Base-by-base conservation (phyloP, 2,888 invertebrate genomes). In the Rhagium mordax region DNA sequence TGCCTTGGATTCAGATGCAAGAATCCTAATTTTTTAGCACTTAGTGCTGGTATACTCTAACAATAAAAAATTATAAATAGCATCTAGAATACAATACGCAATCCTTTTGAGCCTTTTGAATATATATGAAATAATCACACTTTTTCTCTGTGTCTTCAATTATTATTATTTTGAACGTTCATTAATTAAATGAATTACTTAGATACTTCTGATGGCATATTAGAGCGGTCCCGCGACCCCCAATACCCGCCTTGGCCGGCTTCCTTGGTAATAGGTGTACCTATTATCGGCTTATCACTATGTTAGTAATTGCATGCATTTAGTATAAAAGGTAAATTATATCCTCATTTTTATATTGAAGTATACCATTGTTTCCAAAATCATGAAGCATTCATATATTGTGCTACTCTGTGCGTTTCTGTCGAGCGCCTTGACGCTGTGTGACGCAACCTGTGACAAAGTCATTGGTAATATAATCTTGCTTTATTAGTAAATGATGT, bases 311-410 rank as follows among this genome's bases (percentile, higher is more conserved):
- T 15, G 13, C 41, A n/a, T 29, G 27, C 15, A 33, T 13, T n/a
- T n/a, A n/a, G 7, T 59, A 59, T 59, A 59, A 59, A 59, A 59
- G 59, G 33, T 33, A 59, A 59, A 29, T 59, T 27, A 16, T 27
- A 33, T 51, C 7, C 20, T 57, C 10, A 24, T 59, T 59, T 7
- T 55, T 29, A 33, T 29, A 16, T 59, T 59, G 15, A 21, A 7
- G 33, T 15, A 15, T 29, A 7, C 10, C 29, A 59, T 27, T 29
- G 21, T 59, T 29, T 29, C 29, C 7, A 8, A 16, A 29, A 59
- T 29, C 59, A 59, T 59, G 59, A 27, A 33, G 41, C n/a, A 10
- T 4, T 1, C 41, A 3, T 59, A 7, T 29, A 27, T 27, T 27
- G 2, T 57, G 15, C 8, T 57, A 3, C 10, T 27, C 5, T 57